phyloP scores from a whole-genome alignment of 1,140 invertebrate genomes.

The Copidosoma floridanum region DNA sequence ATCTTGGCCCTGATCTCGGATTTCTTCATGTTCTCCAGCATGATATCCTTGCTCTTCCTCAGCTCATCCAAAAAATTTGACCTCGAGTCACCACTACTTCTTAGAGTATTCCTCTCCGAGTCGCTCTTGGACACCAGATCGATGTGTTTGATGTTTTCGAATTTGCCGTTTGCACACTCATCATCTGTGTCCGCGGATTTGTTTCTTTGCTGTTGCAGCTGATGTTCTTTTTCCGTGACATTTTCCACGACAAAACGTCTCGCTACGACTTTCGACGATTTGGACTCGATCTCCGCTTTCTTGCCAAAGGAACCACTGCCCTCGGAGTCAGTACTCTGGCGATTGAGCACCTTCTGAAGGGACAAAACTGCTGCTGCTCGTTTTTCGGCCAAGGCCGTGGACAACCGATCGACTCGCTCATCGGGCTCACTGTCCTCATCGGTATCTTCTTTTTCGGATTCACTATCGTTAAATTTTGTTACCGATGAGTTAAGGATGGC shows the following conservation, averaged over 20 bases:
- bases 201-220: conserved; percentile 41
- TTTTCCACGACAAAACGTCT: conserved; percentile 50
- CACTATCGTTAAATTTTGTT: conserved; percentile 49
- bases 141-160: conserved; percentile 47
- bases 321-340: conserved; percentile 3
- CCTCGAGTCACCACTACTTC: conserved; percentile 31
- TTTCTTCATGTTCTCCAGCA: conserved; percentile 42
- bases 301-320: neutral
- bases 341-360: conserved; percentile 11
- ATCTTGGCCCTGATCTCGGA: conserved; percentile 32
- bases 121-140: conserved; percentile 47
- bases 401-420: conserved; percentile 44
- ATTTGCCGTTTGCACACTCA: conserved; percentile 37
- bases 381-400: conserved; percentile 8
- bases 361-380: conserved; percentile 7
- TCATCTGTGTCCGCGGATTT: conserved; percentile 35
- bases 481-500: conserved; percentile 26
- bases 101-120: conserved; percentile 36
- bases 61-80: conserved; percentile 36
- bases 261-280: conserved; percentile 40
- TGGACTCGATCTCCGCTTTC: conserved; percentile 21
- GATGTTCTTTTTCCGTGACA: conserved; percentile 50
- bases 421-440: neutral
- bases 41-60: conserved; percentile 38
- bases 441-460: conserved; percentile 58